Base-by-base conservation (phyloP, 1,140 invertebrate genomes). In the Drosophila funebris region DNA sequence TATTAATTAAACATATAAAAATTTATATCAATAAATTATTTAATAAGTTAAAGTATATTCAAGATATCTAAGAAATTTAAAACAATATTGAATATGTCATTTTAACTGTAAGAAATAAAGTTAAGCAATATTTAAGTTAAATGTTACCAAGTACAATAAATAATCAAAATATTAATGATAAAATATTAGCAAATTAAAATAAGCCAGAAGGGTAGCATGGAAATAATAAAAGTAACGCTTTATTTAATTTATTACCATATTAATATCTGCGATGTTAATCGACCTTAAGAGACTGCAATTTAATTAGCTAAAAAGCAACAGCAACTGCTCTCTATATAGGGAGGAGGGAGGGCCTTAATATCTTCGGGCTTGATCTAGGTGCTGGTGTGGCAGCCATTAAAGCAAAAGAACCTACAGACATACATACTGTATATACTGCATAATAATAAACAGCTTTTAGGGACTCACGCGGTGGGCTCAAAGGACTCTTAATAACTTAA, bases 401-500 rank as follows among this genome's bases (percentile, higher is more conserved):
- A 48, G 44, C 22, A 27, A 24, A 48, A 48, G 43, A 44, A 22
- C 64, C 68, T 67, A 80, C 70, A 67, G 53, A 48, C 66, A 76
- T 68, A 81, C 67, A 67, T n/a, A n/a, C n/a, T n/a, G n/a, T n/a
- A n/a, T n/a, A n/a, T n/a, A n/a, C n/a, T n/a, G n/a, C n/a, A n/a
- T 58, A 73, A 79, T 79, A 84, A 73, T 68, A 68, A 60, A 64
- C 44, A 61, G 75, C 62, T 67, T 50, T 57, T 31, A 48, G 60
- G 39, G 54, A 57, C 71, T 41, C 41, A 18, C 41, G 20, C 18
- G 22, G 18, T 43, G 44, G 44, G 68, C 78, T 71, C 78, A 53
- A 66, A 52, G 48, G 71, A 67, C 72, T 73, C 68, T 84, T 84
- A 84, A 84, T 84, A 84, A 85, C 81, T 84, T 84, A 84, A 84